Evolutionary conservation across 2,113 vertebrate genomes (phyloP), one percentile per base, ranked within the genome.

Genomic region (Crotalus tigris): DNA sequence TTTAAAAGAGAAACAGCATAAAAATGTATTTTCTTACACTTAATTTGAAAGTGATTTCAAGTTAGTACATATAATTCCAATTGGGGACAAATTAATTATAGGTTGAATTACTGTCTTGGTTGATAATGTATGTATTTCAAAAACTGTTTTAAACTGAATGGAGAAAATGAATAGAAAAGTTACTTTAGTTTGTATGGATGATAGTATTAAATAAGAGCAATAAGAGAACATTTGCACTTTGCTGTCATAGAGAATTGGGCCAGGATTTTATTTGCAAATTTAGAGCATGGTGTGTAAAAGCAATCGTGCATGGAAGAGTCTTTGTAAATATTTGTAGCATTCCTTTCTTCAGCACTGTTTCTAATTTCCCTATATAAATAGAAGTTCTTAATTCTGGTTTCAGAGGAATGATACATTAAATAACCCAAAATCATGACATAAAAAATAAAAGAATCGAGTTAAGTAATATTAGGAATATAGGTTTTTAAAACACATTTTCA

Each of bases 11-110:
- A 87, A 61, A n/a, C 3, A 15, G n/a, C 15, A 91, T 53, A 92
- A 26, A 51, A 88, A 55, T 44, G 17, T 75, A 93, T 85, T 57
- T 49, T 1, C 2, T 55, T 91, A 23, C 49, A 88, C 11, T 29
- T 69, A 85, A 85, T 88, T 46, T 88, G 12, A 58, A 93, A 89
- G 23, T 33, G 53, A 89, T 81, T 58, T 24, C 91, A 57, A 92
- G 55, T 39, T 75, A 55, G 55, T 17, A 44, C 90, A 55, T 85
- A 33, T 88, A 88, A 44, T 64, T 92, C 59, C 4, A 69, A 33
- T 4, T 59, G 59, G 53, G 33, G 44, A 90, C 4, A 7, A 92
- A 92, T 89, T 64, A 92, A 89, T 64, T 88, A 92, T 39, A n/a
- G 46, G 58, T 26, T 92, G 87, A 13, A 12, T 69, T 39, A 88